A percentile compares a stretch with the other conserved stretches of the same genome.
phyloP scores from a whole-genome alignment of 2,113 vertebrate species.

The Eptesicus fuscus region DNA sequence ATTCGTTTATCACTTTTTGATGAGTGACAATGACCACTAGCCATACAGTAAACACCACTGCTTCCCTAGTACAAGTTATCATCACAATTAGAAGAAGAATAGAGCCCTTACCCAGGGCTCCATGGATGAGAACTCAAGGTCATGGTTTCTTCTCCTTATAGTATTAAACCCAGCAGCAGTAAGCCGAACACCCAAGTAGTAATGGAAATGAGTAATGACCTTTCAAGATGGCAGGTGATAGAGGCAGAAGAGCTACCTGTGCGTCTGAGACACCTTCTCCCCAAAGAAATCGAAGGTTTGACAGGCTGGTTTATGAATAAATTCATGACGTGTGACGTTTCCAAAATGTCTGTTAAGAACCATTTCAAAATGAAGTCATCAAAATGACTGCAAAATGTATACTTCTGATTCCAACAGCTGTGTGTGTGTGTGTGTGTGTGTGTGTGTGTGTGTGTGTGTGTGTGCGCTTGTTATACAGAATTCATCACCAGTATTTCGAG shows the following conservation, averaged over 20 bases:
- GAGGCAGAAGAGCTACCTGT: neutral
- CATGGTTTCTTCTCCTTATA: neutral
- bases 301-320: slow-evolving; percentile 70
- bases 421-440: neutral
- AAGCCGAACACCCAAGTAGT: neutral
- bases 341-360: slow-evolving; percentile 70
- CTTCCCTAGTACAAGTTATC: neutral
- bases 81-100: neutral
- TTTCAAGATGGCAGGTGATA: neutral
- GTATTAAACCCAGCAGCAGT: neutral
- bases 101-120: fast-evolving
- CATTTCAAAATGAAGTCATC: slow-evolving; percentile 71
- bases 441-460: too few species aligned
- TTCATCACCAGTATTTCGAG: slow-evolving; percentile 59
- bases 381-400: slow-evolving; percentile 69
- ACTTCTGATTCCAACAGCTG: slow-evolving; percentile 66
- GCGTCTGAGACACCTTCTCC: neutral
- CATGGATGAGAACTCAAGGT: neutral
- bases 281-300: neutral
- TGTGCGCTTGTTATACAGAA: slow-evolving; percentile 43
- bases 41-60: neutral
- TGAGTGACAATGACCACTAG: neutral
- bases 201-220: neutral
- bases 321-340: slow-evolving; percentile 67
- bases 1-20: neutral